Conservation (phyloP, 2,113 vertebrate species). For the Petromus typicus region DNA sequence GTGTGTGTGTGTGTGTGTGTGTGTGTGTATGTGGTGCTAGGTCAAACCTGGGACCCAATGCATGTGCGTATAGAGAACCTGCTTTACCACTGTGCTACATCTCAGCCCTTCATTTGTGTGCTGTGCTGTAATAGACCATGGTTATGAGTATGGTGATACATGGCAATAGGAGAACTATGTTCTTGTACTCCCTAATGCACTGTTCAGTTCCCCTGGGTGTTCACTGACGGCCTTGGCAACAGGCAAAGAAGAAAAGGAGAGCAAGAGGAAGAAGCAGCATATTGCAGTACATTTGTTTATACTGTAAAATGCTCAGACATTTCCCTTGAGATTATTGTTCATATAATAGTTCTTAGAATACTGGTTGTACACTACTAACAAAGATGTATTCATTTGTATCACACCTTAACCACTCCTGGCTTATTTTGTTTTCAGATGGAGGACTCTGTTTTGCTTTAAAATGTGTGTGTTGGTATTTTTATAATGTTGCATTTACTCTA, state of each 20-base stretch:
- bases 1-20: background rate
- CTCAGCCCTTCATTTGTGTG: background rate
- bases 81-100: background rate
- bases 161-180: background rate
- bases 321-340: slow-evolving; percentile 49
- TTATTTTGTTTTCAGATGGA: slow-evolving; percentile 41
- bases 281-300: slow-evolving; percentile 8
- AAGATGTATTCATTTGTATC: background rate
- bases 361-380: background rate
- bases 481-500: slow-evolving; percentile 3
- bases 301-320: background rate
- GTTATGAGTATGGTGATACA: background rate
- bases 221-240: background rate
- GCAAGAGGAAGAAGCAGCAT: background rate
- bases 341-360: background rate
- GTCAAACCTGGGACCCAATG: background rate
- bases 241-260: background rate
- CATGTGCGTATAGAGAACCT: background rate
- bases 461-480: slow-evolving; percentile 29
- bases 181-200: background rate
- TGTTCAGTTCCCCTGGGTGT: background rate
- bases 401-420: background rate
- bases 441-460: slow-evolving; percentile 31
- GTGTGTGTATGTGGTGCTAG: background rate
- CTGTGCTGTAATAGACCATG: background rate